Percentiles rank a stretch among this genome's conserved stretches.
These are phyloP conservation scores for Pterobdella sp. DNA, from an alignment of 2,888 invertebrate species.

Conservation along the genomic window DNA sequence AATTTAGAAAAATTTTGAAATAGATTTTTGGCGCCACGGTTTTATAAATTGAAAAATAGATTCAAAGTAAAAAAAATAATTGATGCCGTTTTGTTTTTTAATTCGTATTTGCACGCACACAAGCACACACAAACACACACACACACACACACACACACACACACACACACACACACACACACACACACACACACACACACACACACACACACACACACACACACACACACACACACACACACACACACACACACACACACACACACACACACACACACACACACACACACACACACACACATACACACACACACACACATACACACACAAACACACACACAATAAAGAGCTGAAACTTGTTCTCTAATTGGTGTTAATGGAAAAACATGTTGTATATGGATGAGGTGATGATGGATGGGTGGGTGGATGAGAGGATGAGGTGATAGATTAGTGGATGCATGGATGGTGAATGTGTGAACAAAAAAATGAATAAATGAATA, in stretches of 20 bases:
- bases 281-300: slow-evolving; percentile 16
- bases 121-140: background rate
- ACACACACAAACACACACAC: slow-evolving; percentile 14
- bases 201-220: slow-evolving; percentile 1
- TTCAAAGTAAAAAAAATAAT: too few species aligned
- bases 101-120: background rate
- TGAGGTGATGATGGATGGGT: too few species aligned
- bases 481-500: background rate
- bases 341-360: slow-evolving; percentile 9
- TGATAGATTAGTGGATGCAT: background rate
- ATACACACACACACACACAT: slow-evolving; percentile 13
- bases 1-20: too few species aligned
- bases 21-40: too few species aligned
- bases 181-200: background rate
- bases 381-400: too few species aligned
- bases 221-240: slow-evolving; percentile 1
- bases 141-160: slow-evolving; percentile 4
- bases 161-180: background rate
- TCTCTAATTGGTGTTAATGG: slow-evolving; percentile 7
- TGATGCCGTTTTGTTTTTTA: too few species aligned
- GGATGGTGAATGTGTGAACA: background rate
- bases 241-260: background rate
- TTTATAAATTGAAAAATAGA: too few species aligned
- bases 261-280: slow-evolving; percentile 5
- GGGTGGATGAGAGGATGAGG: background rate